These are phyloP conservation scores for Reticulitermes speratus DNA, from an alignment of 1,140 invertebrate species.

Conservation along the genomic window DNA sequence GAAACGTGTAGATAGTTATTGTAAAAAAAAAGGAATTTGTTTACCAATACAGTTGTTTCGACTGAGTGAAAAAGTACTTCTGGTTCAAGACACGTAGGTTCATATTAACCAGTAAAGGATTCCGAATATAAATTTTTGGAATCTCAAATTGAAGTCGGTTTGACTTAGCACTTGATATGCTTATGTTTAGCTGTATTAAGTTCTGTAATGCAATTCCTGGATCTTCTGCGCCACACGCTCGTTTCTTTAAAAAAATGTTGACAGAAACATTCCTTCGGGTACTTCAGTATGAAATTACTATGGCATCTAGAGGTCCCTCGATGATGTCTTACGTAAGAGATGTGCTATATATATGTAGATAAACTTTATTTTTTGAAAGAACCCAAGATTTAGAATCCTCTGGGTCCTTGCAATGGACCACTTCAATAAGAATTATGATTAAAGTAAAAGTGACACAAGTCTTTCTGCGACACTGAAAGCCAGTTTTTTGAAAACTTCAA, in stretches of 20 bases:
- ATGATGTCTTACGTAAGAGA: background rate
- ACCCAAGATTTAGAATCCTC: background rate
- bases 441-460: background rate
- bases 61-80: too few species aligned
- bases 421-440: background rate
- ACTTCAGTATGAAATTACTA: background rate
- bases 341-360: background rate
- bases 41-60: too few species aligned
- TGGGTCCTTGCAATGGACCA: background rate
- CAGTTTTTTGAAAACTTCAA: too few species aligned
- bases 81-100: too few species aligned
- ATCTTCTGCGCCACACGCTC: background rate
- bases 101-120: too few species aligned
- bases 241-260: background rate
- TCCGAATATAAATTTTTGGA: too few species aligned
- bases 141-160: too few species aligned
- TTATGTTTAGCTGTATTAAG: background rate
- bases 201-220: background rate
- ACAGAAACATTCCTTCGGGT: background rate
- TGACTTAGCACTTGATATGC: too few species aligned
- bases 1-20: too few species aligned
- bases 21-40: too few species aligned
- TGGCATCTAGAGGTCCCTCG: background rate
- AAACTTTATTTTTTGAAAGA: background rate
- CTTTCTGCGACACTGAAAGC: too few species aligned